Conservation (phyloP, 2,888 invertebrate genomes). For the Rhaphigaster nebulosa region DNA sequence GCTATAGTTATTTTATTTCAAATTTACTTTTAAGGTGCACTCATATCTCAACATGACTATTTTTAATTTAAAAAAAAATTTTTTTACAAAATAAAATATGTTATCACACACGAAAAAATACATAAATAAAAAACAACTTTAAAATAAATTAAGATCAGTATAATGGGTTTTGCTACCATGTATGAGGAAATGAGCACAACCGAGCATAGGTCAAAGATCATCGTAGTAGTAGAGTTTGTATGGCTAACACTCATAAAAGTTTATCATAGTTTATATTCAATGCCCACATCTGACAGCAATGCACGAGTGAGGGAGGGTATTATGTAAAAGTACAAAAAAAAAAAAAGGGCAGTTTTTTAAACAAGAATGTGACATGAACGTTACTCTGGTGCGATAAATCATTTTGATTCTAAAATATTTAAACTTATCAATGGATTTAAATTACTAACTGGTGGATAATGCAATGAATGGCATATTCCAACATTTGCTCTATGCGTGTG, state of each 20-base stretch:
- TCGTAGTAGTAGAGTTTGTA: constrained; percentile 30
- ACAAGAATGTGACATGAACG: constrained; percentile 56
- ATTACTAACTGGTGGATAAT: constrained; percentile 32
- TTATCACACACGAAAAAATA: constrained; percentile 9
- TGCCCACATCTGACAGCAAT: constrained; percentile 61
- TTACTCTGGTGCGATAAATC: constrained; percentile 52
- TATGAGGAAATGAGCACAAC: constrained; percentile 39
- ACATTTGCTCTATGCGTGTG: neutral
- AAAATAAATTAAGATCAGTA: constrained; percentile 3
- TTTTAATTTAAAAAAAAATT: neutral
- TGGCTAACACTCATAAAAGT: constrained; percentile 54
- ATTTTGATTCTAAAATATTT: constrained; percentile 56
- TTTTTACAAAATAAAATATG: neutral
- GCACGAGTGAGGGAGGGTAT: constrained; percentile 56
- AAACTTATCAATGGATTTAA: constrained; percentile 41
- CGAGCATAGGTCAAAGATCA: constrained; percentile 16
- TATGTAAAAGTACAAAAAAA: constrained; percentile 37
- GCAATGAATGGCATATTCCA: constrained; percentile 17
- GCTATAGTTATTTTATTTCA: constrained; percentile 48
- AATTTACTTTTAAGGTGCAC: constrained; percentile 51
- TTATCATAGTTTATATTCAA: constrained; percentile 56
- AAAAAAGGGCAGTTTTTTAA: constrained; percentile 43
- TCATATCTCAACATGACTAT: constrained; percentile 49
- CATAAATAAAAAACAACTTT: neutral
- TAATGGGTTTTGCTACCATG: constrained; percentile 1